Base-by-base conservation (phyloP, 2,888 invertebrate genomes). In the Drosophila merina region DNA sequence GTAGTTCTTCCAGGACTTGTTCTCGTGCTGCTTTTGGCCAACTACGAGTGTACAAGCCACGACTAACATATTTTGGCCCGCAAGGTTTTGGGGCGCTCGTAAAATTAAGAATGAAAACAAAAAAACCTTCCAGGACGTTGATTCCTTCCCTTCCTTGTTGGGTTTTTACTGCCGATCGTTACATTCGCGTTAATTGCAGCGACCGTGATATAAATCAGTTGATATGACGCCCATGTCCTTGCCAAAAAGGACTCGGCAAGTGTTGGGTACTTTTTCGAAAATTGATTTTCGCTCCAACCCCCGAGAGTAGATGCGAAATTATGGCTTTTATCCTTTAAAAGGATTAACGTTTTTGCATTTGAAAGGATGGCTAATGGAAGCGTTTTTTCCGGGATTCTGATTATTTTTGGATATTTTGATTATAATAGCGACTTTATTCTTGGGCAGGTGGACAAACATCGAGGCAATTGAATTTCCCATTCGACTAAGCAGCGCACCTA, bases 171-270 rank as follows among this genome's bases (percentile, higher is more conserved):
- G 63, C 72, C 76, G 62, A 74, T 66, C 59, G 75, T 84, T 67
- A 82, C 82, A 82, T 75, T 82, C 75, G 62, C 87, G 82, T 82
- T 82, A 82, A 82, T 82, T 82, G 85, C 82, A 64, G 68, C 57
- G 82, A 63, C 81, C 69, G 66, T 74, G 85, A 81, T 86, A 81
- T 81, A 82, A 87, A 82, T 87, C 87, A 73, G 82, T 74, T 73
- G 82, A 81, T 74, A 81, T 80, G 74, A 74, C 76, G 64, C 62
- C 60, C 70, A 58, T 67, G 81, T 78, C 72, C 63, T 67, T 59
- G 63, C 31, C 20, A 20, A 50, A 31, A 49, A 7, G 7, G 28
- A 31, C 8, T 8, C 31, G 2, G 20, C 25, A 44, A 31, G 33
- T n/a, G 40, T 40, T 40, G 42, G 9, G 31, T 9, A 14, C 25